phyloP scores from a whole-genome alignment of 2,888 invertebrate species.

The Aromia moschata region DNA sequence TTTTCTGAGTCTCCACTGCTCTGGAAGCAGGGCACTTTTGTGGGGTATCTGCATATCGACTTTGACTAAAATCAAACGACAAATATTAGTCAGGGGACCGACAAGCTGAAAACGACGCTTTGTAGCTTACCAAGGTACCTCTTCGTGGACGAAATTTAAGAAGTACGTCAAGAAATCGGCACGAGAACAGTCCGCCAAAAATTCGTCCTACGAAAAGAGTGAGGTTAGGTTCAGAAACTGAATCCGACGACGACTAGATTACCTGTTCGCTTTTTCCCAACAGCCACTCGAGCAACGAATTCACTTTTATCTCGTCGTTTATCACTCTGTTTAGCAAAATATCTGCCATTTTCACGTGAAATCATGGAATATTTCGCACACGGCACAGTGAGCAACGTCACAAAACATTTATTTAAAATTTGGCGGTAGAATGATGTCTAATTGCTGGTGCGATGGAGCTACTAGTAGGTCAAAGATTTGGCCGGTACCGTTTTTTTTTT shows the following conservation, averaged over 20 bases:
- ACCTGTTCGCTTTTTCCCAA: constrained; percentile 63
- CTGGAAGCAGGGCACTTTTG: constrained; percentile 29
- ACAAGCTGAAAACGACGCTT: neutral
- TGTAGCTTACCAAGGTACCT: constrained; percentile 52
- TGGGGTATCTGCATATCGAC: constrained; percentile 26
- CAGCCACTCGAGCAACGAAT: constrained; percentile 64
- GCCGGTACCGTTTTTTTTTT: too few relatives aligned
- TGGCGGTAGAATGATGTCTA: too few relatives aligned
- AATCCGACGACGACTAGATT: constrained; percentile 30
- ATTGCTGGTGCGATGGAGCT: too few relatives aligned
- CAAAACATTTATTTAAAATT: neutral
- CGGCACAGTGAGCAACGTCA: neutral
- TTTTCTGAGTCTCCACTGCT: constrained; percentile 5
- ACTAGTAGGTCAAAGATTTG: too few relatives aligned
- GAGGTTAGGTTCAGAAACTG: constrained; percentile 22
- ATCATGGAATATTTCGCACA: constrained; percentile 5
- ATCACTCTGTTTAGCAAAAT: constrained; percentile 64
- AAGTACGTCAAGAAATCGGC: constrained; percentile 58
- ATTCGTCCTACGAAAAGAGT: constrained; percentile 38
- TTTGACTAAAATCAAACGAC: constrained; percentile 31
- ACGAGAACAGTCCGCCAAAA: constrained; percentile 43
- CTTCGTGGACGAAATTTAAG: constrained; percentile 58
- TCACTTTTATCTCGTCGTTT: constrained; percentile 61
- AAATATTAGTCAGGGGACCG: neutral
- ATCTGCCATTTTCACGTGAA: constrained; percentile 38